phyloP scores from a whole-genome alignment of 2,888 invertebrate genomes.

The Ophioninae sp. region DNA sequence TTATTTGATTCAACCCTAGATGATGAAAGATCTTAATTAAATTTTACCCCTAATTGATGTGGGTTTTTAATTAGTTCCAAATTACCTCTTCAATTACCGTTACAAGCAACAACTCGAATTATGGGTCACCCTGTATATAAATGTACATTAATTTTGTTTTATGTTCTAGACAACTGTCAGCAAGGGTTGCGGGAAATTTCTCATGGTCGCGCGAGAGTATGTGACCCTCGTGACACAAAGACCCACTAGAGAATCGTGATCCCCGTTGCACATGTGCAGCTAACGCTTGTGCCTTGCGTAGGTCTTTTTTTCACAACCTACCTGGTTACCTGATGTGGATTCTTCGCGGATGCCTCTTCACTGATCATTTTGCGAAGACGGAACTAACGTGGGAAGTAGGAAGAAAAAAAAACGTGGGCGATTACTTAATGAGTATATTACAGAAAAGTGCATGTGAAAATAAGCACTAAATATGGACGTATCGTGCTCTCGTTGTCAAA shows the following conservation, averaged over 20 bases:
- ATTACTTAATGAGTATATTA: slow-evolving; percentile 26
- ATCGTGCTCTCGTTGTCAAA: slow-evolving; percentile 15
- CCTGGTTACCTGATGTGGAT: slow-evolving; percentile 31
- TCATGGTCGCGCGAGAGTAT: slow-evolving; percentile 68
- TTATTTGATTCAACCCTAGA: no score
- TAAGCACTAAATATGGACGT: slow-evolving; percentile 28
- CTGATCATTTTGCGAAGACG: neutral
- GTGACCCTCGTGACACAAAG: slow-evolving; percentile 80
- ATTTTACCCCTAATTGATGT: no score
- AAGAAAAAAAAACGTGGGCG: slow-evolving; percentile 40
- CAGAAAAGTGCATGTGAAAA: slow-evolving; percentile 32
- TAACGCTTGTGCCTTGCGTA: slow-evolving; percentile 5
- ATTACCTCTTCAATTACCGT: no score
- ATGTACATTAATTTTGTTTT: neutral
- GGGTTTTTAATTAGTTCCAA: no score
- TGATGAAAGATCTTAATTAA: no score
- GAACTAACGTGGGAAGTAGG: slow-evolving; percentile 57
- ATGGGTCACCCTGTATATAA: neutral
- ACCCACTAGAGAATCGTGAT: slow-evolving; percentile 75
- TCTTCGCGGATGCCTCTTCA: slow-evolving; percentile 19
- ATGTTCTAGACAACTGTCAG: slow-evolving; percentile 32
- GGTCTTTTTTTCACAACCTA: slow-evolving; percentile 13
- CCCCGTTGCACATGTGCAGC: slow-evolving; percentile 43
- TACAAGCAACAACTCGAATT: neutral
- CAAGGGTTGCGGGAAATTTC: slow-evolving; percentile 50